A percentile compares a stretch with the other conserved stretches of the same genome.
These are phyloP conservation scores for Tenthredo distinguenda DNA, from an alignment of 2,888 invertebrate genomes.

Conservation along the genomic window DNA sequence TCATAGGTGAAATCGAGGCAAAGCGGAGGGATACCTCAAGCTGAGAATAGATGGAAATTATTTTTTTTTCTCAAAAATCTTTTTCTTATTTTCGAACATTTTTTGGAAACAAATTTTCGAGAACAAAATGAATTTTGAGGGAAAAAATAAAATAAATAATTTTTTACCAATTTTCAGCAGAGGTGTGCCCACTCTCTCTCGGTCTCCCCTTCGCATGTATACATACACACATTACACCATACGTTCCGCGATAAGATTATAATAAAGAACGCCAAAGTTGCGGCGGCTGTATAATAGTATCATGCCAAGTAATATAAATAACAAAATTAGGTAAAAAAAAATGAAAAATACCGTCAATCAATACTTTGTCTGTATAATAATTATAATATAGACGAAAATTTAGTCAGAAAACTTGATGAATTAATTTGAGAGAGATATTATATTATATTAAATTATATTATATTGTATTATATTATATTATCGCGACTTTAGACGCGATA, in stretches of 20 bases:
- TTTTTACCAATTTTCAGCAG: no score
- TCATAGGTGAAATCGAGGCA: background rate
- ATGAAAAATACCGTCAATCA: background rate
- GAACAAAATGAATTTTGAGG: background rate
- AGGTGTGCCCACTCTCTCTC: no score
- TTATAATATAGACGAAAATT: background rate
- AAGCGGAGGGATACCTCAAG: no score
- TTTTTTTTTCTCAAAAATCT: no score
- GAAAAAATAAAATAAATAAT: no score
- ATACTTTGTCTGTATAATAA: background rate
- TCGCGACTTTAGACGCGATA: background rate
- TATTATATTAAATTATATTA: background rate
- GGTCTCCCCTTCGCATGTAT: background rate
- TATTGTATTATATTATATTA: background rate
- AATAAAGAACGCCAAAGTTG: background rate
- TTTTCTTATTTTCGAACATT: no score
- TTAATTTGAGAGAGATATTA: background rate
- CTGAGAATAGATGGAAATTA: no score
- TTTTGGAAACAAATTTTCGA: no score
- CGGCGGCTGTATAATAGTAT: background rate
- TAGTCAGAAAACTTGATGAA: background rate
- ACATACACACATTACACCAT: background rate
- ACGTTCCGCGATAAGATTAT: slow-evolving; percentile 6
- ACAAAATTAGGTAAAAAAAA: background rate
- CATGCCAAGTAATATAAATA: background rate